Percentiles rank a stretch among this genome's conserved stretches.
These are phyloP conservation scores for Perca schrenkii DNA, from an alignment of 2,113 vertebrate genomes.

Conservation along the genomic window DNA sequence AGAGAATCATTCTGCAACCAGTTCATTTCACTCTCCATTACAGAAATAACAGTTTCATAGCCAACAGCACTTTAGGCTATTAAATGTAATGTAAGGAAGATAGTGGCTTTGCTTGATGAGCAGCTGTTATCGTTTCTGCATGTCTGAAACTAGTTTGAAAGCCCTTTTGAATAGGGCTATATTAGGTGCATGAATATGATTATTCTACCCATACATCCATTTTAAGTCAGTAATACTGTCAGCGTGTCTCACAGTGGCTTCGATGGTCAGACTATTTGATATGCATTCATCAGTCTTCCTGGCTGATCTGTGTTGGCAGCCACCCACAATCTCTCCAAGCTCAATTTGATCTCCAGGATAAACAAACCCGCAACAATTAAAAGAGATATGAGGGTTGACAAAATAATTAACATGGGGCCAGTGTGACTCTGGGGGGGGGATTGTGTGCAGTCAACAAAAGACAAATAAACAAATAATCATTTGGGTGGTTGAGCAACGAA, in stretches of 20 bases:
- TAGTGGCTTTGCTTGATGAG: slow-evolving; percentile 37
- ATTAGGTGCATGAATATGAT: slow-evolving; percentile 24
- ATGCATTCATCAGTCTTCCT: slow-evolving; percentile 69
- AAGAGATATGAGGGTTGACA: slow-evolving; percentile 81
- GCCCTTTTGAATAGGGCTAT: slow-evolving; percentile 21
- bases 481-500: slow-evolving; percentile 70
- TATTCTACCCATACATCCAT: slow-evolving; percentile 45
- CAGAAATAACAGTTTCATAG: slow-evolving; percentile 49
- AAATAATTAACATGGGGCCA: slow-evolving; percentile 81
- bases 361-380: slow-evolving; percentile 82
- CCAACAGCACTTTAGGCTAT: slow-evolving; percentile 50
- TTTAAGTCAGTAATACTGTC: slow-evolving; percentile 44
- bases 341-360: slow-evolving; percentile 77
- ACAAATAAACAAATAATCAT: slow-evolving; percentile 76
- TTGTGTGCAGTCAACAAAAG: slow-evolving; percentile 63
- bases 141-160: slow-evolving; percentile 47
- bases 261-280: slow-evolving; percentile 62
- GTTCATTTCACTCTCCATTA: slow-evolving; percentile 52
- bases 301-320: slow-evolving; percentile 70
- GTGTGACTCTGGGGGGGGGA: slow-evolving; percentile 48
- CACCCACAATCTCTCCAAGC: slow-evolving; percentile 67
- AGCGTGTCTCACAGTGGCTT: slow-evolving; percentile 19
- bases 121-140: slow-evolving; percentile 37
- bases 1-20: slow-evolving; percentile 31
- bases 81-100: slow-evolving; percentile 54